Evolutionary conservation across 2,113 vertebrate species (phyloP), one percentile per base, ranked within the genome.

Genomic region (Calonectris borealis): DNA sequence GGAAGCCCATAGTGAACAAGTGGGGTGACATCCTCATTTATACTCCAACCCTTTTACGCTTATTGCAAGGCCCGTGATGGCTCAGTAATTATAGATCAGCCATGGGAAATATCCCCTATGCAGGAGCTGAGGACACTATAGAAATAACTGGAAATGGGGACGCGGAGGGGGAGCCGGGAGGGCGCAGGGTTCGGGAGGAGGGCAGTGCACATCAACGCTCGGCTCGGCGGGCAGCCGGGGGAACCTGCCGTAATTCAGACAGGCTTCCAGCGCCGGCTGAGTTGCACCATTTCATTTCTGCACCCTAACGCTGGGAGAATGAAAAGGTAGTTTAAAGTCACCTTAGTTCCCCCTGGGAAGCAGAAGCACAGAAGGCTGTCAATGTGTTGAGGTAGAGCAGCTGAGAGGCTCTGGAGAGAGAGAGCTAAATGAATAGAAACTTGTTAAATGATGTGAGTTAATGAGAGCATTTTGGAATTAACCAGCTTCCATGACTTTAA

Each of bases 401-500:
- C 94, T 92, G 93, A 93, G 93, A 96, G 96, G 93, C 95, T 97
- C 96, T 93, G 90, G 96, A 97, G 96, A 96, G 96, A 88, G 96
- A 80, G 87, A 96, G 96, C 96, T 97, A 97, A 97, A 96, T 96
- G 96, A 96, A 96, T 95, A 97, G 96, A 97, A 97, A 97, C 96
- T 96, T 96, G 93, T 96, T 96, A 97, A 97, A 96, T 95, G 96
- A 96, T 96, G 96, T 96, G 96, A 97, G 96, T 96, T 97, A 96
- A 97, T 97, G 96, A 97, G 93, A 97, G 95, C 94, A 86, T 96
- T 96, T 97, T 97, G 95, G 96, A 96, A 97, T 97, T 97, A 97
- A 97, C 93, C 96, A 95, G 93, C 96, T 96, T 97, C 96, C 94
- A 94, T 91, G 96, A 96, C 96, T 97, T 96, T 96, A 97, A 97